Percentiles rank a stretch among this genome's conserved stretches.
phyloP scores from a whole-genome alignment of 2,113 vertebrate species.

The Mellivora capensis region DNA sequence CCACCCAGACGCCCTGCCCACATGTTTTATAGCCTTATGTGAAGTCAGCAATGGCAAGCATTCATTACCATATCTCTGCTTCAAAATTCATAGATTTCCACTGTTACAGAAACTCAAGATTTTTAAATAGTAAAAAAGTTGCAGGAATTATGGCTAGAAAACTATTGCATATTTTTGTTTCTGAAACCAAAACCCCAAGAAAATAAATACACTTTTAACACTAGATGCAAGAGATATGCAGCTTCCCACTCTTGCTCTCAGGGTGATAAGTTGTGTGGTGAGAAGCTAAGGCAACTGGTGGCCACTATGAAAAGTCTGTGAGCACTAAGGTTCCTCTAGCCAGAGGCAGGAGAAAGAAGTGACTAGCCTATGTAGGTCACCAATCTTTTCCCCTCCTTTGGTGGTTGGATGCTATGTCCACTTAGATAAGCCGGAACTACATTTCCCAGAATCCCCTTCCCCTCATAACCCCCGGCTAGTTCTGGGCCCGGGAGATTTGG shows the following conservation, averaged over 20 bases:
- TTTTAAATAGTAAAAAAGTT: not conserved
- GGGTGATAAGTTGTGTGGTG: not conserved
- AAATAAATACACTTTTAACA: not conserved
- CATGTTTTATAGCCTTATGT: not conserved
- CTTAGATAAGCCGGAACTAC: not conserved
- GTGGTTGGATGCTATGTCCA: too few relatives aligned
- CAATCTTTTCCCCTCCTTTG: not conserved
- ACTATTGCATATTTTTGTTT: not conserved
- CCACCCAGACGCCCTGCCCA: too few relatives aligned
- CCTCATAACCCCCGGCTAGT: not conserved
- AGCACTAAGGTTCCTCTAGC: not conserved
- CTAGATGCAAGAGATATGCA: not conserved
- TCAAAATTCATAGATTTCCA: not conserved
- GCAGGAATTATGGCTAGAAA: not conserved
- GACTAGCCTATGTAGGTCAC: too few relatives aligned
- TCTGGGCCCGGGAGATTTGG: not conserved
- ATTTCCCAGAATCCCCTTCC: not conserved
- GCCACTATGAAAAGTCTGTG: not conserved
- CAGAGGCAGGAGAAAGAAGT: not conserved
- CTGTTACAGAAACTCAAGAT: not conserved
- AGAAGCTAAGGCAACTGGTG: not conserved
- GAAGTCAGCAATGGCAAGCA: not conserved
- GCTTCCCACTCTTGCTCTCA: not conserved
- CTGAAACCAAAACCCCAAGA: not conserved
- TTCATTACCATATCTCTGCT: not conserved